These are phyloP conservation scores for Nymphicus hollandicus DNA, from an alignment of 2,113 vertebrate genomes.

Conservation along the genomic window DNA sequence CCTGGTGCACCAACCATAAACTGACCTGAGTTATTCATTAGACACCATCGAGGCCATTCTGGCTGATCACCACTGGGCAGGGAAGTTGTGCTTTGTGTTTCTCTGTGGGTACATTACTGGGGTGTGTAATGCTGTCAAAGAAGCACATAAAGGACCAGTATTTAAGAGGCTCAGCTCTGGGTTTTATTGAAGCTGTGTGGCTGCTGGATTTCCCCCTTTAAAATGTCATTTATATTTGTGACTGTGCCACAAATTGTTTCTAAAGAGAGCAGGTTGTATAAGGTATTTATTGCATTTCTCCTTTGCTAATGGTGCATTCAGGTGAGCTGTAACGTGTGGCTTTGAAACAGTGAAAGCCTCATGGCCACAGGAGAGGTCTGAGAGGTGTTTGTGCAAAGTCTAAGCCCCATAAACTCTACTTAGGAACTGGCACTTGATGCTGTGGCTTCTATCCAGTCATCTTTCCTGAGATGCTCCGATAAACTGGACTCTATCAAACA, in stretches of 20 bases:
- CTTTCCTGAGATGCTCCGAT: neutral
- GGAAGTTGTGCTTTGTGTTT: neutral
- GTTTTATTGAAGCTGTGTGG: slow-evolving; percentile 33
- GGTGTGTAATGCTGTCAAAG: neutral
- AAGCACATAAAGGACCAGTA: neutral
- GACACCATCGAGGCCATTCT: neutral
- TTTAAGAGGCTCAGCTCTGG: neutral
- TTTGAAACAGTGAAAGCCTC: neutral
- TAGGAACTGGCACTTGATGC: neutral
- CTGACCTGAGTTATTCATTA: neutral
- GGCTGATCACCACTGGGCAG: rapidly evolving
- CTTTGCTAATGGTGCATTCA: neutral
- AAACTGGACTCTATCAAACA: neutral
- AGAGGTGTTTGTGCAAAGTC: neutral
- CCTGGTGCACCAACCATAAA: neutral
- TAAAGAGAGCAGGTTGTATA: neutral
- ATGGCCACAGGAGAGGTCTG: neutral
- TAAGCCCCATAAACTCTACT: neutral
- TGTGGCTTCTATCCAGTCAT: neutral
- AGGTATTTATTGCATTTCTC: neutral
- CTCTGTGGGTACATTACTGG: neutral
- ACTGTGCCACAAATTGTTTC: neutral
- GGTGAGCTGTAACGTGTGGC: neutral
- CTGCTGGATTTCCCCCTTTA: neutral
- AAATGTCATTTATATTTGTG: neutral